Conservation (phyloP, 2,113 vertebrate species). For the Pygathrix nemaeus region DNA sequence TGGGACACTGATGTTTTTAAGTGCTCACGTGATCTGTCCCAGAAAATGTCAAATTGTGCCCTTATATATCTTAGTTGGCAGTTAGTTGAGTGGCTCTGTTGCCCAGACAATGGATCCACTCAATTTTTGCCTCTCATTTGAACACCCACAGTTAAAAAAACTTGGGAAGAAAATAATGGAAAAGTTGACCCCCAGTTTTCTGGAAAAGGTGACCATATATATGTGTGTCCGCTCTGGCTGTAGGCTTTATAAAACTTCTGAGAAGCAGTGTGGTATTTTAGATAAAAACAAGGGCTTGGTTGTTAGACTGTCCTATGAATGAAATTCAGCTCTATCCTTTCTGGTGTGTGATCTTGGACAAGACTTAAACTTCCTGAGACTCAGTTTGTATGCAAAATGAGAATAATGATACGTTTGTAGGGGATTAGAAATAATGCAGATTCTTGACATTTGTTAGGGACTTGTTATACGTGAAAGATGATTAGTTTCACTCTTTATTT, state of each 20-base stretch:
- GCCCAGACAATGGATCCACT: background rate
- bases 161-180: background rate
- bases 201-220: background rate
- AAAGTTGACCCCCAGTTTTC: background rate
- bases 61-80: background rate
- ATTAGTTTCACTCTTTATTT: background rate
- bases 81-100: conserved; percentile 15
- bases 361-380: background rate
- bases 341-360: background rate
- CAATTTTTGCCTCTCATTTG: conserved; percentile 15
- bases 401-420: background rate
- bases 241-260: background rate
- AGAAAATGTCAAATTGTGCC: conserved; percentile 59
- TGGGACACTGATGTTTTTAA: conserved; percentile 29
- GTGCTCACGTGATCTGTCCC: background rate
- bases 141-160: background rate
- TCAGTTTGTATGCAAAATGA: background rate
- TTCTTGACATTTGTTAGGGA: background rate
- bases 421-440: background rate
- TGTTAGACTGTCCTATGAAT: background rate
- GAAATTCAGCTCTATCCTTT: background rate
- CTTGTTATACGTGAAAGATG: background rate
- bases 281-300: background rate
- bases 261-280: background rate
- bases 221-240: background rate